Evolutionary conservation across 2,797 vertebrate genomes (phyloP).

Genomic region (Tiaroga cobitis): DNA sequence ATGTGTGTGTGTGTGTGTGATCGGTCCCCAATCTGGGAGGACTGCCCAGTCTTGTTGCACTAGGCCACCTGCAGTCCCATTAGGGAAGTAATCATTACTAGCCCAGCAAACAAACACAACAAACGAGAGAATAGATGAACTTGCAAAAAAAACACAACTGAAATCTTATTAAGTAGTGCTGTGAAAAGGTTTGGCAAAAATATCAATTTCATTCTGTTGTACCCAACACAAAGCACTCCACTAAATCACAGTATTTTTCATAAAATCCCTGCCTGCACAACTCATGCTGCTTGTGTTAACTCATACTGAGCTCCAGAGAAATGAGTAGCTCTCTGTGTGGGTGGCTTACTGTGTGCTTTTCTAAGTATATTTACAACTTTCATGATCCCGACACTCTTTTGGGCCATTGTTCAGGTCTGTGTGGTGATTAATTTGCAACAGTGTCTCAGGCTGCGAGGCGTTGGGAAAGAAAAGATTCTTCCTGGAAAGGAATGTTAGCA

Average conservation of each 20-base stretch:
- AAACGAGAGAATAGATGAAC: conserved; percentile 5
- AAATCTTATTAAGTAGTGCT: background rate
- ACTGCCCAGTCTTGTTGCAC: conserved; percentile 43
- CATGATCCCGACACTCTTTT: conserved; percentile 10
- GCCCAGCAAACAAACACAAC: conserved; percentile 33
- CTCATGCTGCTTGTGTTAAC: conserved; percentile 8
- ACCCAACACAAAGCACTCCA: background rate
- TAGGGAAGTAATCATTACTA: conserved; percentile 23
- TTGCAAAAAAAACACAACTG: background rate
- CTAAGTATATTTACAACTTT: conserved; percentile 14
- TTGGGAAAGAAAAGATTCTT: conserved; percentile 18
- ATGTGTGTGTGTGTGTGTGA: conserved; percentile 3
- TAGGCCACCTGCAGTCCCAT: conserved; percentile 50
- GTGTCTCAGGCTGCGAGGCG: conserved; percentile 6
- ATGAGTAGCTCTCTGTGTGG: conserved; percentile 22
- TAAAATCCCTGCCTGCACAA: background rate
- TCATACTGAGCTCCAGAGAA: conserved; percentile 4
- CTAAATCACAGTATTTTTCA: conserved; percentile 6
- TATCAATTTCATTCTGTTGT: background rate
- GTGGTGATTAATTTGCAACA: background rate
- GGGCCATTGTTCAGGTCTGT: conserved; percentile 21
- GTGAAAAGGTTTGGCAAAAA: background rate
- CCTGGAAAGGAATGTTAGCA: conserved; percentile 36
- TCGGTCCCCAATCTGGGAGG: conserved; percentile 39
- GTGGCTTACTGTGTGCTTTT: conserved; percentile 7